Conservation (phyloP, 2,113 vertebrate species). For the Ivindomyrus marchei region DNA sequence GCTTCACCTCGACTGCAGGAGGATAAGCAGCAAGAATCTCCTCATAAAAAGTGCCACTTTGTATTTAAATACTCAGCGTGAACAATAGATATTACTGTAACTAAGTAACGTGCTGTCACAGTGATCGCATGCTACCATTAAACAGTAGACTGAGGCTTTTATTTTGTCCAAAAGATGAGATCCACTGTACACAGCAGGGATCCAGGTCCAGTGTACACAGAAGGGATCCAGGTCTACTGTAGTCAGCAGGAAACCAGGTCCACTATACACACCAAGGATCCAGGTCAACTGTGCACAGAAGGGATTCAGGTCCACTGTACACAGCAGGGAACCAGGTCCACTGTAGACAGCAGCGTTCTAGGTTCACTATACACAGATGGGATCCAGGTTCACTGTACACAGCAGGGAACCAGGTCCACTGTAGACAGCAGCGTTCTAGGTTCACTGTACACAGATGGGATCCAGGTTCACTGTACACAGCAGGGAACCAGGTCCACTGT, state of each 20-base stretch:
- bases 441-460: background rate
- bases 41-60: background rate
- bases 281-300: background rate
- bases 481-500: background rate
- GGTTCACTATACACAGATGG: no score
- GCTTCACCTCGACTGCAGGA: background rate
- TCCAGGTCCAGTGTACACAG: background rate
- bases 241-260: background rate
- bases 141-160: background rate
- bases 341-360: no score
- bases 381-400: background rate
- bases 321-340: background rate
- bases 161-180: background rate
- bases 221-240: background rate
- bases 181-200: background rate
- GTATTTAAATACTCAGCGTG: constrained; percentile 10
- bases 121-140: constrained; percentile 24
- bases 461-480: background rate
- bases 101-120: constrained; percentile 33
- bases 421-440: no score
- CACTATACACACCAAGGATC: background rate
- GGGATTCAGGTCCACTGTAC: background rate
- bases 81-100: constrained; percentile 24
- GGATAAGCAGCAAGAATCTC: background rate
- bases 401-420: no score